These are phyloP conservation scores for Mormyrops attenuatus DNA, from an alignment of 2,797 vertebrate species.

Conservation along the genomic window DNA sequence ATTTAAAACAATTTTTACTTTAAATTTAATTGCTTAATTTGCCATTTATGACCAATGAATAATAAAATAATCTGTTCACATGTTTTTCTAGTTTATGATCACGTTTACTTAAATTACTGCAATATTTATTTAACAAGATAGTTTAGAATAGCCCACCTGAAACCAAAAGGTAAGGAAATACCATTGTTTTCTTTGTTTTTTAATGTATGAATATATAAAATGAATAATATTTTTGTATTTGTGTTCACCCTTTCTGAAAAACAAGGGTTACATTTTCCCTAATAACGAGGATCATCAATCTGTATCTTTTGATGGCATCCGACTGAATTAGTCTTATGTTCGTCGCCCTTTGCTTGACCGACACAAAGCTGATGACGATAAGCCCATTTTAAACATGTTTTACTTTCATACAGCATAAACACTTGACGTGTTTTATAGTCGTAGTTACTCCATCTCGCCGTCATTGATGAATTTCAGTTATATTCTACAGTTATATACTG, in stretches of 20 bases:
- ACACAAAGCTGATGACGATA: not conserved
- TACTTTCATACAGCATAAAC: not conserved
- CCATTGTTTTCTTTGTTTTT: not conserved
- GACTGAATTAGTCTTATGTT: not conserved
- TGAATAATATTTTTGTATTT: not conserved
- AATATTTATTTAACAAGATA: not conserved
- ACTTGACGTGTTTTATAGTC: not conserved
- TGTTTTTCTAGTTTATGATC: not conserved
- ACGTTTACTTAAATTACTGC: not conserved
- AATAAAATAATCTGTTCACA: not conserved
- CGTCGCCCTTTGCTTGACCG: not conserved
- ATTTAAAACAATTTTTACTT: not conserved
- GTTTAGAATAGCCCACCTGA: not conserved
- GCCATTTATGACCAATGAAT: not conserved
- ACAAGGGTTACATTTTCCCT: not conserved
- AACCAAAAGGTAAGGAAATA: not conserved
- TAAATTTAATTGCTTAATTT: not conserved
- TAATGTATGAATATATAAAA: not conserved
- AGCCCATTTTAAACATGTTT: not conserved
- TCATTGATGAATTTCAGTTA: not conserved
- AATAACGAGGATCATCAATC: not conserved
- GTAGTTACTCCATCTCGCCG: not conserved
- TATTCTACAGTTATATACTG: not conserved
- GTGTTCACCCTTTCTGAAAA: not conserved
- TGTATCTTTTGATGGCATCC: not conserved